Base-by-base conservation (phyloP, 2,888 invertebrate genomes). In the Volucella zonaria region DNA sequence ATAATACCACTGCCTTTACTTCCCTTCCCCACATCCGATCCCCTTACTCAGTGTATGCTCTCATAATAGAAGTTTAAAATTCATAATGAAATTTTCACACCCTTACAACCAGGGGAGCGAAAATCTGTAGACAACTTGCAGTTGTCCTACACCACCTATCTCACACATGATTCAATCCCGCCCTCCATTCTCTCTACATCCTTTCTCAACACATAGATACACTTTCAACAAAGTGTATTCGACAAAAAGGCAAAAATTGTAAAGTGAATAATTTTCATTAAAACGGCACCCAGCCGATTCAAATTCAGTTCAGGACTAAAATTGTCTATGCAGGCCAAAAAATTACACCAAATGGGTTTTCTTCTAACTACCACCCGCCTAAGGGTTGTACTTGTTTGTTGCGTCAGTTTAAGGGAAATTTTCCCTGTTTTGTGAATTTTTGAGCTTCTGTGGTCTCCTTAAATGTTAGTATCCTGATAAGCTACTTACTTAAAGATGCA, bases 191-290 rank as follows among this genome's bases (percentile, higher is more conserved):
- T 2, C 12, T 12, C 6, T 2, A 6, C 11, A 3, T 8, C 12
- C 54, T 31, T 12, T 31, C 8, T 12, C 66, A 52, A 45, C 23
- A 45, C 9, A 15, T 9, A 49, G 31, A 66, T 31, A 62, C 43
- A 59, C n/a, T 8, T 11, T 59, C n/a, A 4, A 51, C 23, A n/a
- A 31, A 59, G 52, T 66, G 15, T 54, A 70, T 58, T 75, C 51
- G 52, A 75, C 64, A 61, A 66, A 56, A 49, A 12, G 54, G 71
- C 54, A 80, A 75, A 61, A 56, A 49, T 18, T 62, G 67, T 49
- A 82, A 54, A 82, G 47, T 66, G 66, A 71, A 66, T 82, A 77
- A 71, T 82, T 82, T 82, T 82, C 82, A 82, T 77, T 82, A 77
- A 82, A 82, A 67, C 58, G 70, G 82, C 66, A 71, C 66, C 77